Conservation (phyloP, 2,888 invertebrate species). For the Clunio marinus region DNA sequence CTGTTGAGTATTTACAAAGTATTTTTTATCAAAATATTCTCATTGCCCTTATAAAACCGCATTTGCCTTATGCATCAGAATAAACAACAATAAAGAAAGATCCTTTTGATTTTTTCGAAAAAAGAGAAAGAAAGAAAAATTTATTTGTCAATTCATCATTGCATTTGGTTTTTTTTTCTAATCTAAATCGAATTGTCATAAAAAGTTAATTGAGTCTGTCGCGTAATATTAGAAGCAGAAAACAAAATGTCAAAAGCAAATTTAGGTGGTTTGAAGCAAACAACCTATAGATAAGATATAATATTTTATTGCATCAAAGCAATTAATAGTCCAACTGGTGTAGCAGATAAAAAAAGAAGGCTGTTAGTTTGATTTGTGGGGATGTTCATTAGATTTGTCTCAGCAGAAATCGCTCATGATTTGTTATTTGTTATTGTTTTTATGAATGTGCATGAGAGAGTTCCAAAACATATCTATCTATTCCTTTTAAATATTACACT, state of each 20-base stretch:
- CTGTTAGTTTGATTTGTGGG: slow-evolving; percentile 12
- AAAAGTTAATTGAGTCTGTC: no score
- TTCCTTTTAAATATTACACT: no score
- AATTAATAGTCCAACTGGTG: neutral
- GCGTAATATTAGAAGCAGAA: no score
- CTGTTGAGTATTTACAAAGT: slow-evolving; percentile 14
- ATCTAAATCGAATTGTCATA: slow-evolving; percentile 7
- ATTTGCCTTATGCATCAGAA: slow-evolving; percentile 33
- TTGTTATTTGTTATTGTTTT: no score
- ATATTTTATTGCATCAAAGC: neutral
- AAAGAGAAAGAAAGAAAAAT: neutral
- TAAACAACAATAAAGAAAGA: slow-evolving; percentile 31
- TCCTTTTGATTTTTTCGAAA: slow-evolving; percentile 18
- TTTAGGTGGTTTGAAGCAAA: neutral
- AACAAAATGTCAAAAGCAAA: neutral
- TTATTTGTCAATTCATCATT: no score
- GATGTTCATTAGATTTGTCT: no score
- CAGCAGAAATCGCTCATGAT: no score
- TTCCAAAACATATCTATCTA: no score
- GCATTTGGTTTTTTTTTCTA: no score
- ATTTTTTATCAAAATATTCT: slow-evolving; percentile 11
- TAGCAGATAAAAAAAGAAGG: slow-evolving; percentile 1
- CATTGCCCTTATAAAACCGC: neutral
- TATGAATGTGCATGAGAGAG: no score
- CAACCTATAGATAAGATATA: neutral